Conservation (phyloP, 2,797 vertebrate species). For the Hydrophis major region DNA sequence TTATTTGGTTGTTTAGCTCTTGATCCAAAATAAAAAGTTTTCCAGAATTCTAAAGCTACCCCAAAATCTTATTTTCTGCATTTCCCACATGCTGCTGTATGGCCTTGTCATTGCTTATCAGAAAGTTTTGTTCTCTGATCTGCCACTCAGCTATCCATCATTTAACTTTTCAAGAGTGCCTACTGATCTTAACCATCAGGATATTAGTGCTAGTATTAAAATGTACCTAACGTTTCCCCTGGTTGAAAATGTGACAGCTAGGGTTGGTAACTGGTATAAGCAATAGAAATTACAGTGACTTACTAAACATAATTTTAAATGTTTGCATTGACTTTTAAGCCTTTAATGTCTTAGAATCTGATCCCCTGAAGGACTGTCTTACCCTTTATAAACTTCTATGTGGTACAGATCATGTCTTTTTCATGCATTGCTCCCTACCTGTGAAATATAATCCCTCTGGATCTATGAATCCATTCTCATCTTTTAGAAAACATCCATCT, state of each 20-base stretch:
- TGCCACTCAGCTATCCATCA: not conserved
- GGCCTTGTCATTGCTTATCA: not conserved
- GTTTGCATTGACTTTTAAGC: not conserved
- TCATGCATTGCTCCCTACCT: not conserved
- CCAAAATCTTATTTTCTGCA: not conserved
- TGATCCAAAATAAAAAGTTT: not conserved
- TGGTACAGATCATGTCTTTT: not conserved
- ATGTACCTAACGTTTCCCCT: not conserved
- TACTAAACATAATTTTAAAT: not conserved
- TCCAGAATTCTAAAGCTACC: not conserved
- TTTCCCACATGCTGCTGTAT: not conserved
- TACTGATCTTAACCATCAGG: not conserved
- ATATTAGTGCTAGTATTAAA: not conserved
- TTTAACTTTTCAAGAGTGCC: not conserved
- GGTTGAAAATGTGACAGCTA: not conserved
- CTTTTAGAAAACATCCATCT: not conserved
- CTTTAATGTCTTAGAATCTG: not conserved
- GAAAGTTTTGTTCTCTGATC: not conserved
- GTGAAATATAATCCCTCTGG: not conserved
- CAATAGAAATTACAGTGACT: not conserved
- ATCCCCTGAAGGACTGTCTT: not conserved
- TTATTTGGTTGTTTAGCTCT: not conserved
- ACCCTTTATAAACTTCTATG: not conserved
- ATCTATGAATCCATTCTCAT: not conserved
- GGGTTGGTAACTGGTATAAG: not conserved